These are phyloP conservation scores for Platichthys flesus DNA, from an alignment of 2,113 vertebrate genomes.

Conservation along the genomic window DNA sequence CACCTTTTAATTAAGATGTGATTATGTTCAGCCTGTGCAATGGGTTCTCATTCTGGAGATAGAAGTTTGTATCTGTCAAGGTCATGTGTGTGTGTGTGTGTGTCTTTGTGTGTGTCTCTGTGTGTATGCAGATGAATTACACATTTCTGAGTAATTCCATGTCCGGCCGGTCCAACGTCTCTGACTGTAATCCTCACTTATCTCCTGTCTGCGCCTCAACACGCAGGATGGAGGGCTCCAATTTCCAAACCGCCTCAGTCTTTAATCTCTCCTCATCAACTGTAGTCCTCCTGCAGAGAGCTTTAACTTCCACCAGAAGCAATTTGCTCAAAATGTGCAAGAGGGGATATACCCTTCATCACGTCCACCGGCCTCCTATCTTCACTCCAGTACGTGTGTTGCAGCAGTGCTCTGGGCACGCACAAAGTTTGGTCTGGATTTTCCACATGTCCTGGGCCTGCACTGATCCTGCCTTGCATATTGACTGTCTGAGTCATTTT, in stretches of 20 bases:
- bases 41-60: constrained; percentile 21
- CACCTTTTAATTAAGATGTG: constrained; percentile 53
- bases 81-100: constrained; percentile 36
- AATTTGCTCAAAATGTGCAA: constrained; percentile 37
- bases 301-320: constrained; percentile 35
- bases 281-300: constrained; percentile 38
- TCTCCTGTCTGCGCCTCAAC: constrained; percentile 45
- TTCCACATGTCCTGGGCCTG: constrained; percentile 37
- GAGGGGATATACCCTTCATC: constrained; percentile 10
- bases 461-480: constrained; percentile 15
- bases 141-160: constrained; percentile 17
- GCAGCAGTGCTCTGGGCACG: constrained; percentile 33
- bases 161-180: constrained; percentile 14
- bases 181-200: constrained; percentile 54
- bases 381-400: constrained; percentile 27
- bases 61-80: constrained; percentile 47
- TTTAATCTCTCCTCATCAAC: constrained; percentile 51
- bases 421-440: constrained; percentile 35
- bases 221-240: constrained; percentile 21
- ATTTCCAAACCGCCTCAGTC: constrained; percentile 50
- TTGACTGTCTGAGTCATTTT: constrained; percentile 40
- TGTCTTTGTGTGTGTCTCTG: constrained; percentile 3
- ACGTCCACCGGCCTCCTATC: constrained; percentile 10
- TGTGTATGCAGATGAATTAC: constrained; percentile 30
- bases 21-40: constrained; percentile 16